These are phyloP conservation scores for Galeopsomyia nigrocyanea DNA, from an alignment of 2,888 invertebrate species.

Conservation along the genomic window DNA sequence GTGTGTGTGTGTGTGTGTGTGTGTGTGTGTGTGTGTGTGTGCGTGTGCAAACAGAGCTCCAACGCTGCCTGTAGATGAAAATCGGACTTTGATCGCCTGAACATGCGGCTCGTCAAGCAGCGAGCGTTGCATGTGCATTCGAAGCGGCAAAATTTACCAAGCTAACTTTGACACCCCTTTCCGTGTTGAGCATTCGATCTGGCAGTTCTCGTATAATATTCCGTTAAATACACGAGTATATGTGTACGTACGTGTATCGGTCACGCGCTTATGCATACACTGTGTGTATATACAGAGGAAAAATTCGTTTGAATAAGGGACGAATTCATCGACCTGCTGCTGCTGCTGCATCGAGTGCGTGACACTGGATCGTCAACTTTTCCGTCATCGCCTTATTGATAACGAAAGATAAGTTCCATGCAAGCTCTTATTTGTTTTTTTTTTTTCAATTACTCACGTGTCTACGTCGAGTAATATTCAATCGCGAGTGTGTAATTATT, in stretches of 20 bases:
- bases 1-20: no score
- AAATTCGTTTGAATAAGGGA: background rate
- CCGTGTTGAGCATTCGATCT: slow-evolving; percentile 5
- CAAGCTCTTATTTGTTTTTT: no score
- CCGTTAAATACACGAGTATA: background rate
- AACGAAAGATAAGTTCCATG: no score
- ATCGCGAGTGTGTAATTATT: no score
- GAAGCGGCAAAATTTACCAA: background rate
- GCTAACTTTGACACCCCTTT: slow-evolving; percentile 17
- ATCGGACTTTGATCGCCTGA: slow-evolving; percentile 33
- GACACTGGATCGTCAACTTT: background rate
- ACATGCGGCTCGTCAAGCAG: slow-evolving; percentile 10
- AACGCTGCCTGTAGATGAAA: slow-evolving; percentile 7
- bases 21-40: no score
- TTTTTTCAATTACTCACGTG: no score
- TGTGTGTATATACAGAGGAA: background rate
- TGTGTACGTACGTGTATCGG: no score
- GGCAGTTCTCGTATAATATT: slow-evolving; percentile 26
- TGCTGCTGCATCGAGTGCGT: slow-evolving; percentile 23
- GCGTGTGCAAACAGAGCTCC: no score
- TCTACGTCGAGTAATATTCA: no score
- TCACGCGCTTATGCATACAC: background rate
- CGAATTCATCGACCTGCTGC: slow-evolving; percentile 3
- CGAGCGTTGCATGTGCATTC: no score
- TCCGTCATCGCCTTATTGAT: no score